These are phyloP conservation scores for Pithys albifrons DNA, from an alignment of 2,113 vertebrate species.

Conservation along the genomic window DNA sequence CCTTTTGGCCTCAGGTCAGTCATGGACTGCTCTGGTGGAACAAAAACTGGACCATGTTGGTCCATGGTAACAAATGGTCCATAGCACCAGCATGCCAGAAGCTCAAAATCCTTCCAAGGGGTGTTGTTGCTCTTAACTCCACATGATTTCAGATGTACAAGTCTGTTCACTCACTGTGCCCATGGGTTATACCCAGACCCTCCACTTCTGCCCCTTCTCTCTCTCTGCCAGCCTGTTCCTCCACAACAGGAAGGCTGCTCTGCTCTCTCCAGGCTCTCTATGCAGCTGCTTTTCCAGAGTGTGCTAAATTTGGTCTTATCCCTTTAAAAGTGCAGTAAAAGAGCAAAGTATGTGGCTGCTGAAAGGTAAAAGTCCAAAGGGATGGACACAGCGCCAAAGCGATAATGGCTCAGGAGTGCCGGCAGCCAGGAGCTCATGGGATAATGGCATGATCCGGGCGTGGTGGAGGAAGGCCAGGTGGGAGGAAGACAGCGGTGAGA, in stretches of 20 bases:
- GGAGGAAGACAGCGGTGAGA: not conserved
- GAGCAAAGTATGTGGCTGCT: not conserved
- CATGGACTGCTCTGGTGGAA: rapidly evolving
- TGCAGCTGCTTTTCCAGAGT: not conserved
- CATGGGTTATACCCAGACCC: not conserved
- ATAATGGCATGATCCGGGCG: not conserved
- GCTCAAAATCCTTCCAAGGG: not conserved
- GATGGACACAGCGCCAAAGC: not conserved
- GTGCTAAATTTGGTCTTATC: not conserved
- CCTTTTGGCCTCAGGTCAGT: not conserved
- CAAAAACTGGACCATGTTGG: not conserved
- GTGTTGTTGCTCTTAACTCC: rapidly evolving
- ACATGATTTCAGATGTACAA: rapidly evolving
- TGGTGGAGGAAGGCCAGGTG: not conserved
- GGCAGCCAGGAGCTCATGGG: not conserved
- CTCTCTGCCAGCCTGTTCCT: not conserved
- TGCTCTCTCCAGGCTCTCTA: not conserved
- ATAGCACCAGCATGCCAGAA: not conserved
- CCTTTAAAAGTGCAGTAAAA: not conserved
- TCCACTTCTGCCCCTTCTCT: not conserved
- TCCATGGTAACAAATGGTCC: not conserved
- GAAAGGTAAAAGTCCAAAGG: constrained; percentile 43
- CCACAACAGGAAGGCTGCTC: rapidly evolving
- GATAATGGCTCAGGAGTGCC: not conserved
- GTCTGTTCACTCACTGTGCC: not conserved